Conservation (phyloP, 2,113 vertebrate genomes). For the Numenius arquata region DNA sequence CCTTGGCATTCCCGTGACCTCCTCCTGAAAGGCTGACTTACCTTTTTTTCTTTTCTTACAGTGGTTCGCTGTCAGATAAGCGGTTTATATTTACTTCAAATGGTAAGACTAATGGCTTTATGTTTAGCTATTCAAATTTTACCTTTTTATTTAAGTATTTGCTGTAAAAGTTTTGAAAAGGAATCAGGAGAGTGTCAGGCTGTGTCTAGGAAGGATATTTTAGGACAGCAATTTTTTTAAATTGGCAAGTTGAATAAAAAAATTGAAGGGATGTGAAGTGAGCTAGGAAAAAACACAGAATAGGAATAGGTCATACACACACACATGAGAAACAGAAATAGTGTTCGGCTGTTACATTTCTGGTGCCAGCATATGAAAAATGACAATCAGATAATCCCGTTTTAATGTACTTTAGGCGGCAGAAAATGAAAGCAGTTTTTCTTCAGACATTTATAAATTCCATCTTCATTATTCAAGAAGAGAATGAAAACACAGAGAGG, state of each 20-base stretch:
- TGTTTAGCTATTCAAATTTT: not conserved
- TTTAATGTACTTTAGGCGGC: not conserved
- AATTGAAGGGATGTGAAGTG: not conserved
- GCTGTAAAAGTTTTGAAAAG: slow-evolving; percentile 3
- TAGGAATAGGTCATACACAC: not conserved
- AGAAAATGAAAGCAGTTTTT: slow-evolving; percentile 43
- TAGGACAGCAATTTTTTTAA: not conserved
- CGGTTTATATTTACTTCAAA: slow-evolving; percentile 81
- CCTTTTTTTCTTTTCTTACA: slow-evolving; percentile 71
- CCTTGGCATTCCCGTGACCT: not conserved
- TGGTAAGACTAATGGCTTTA: slow-evolving; percentile 76
- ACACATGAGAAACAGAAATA: slow-evolving; percentile 15
- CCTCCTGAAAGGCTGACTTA: not conserved
- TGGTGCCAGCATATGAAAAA: slow-evolving; percentile 44
- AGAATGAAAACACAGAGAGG: not conserved
- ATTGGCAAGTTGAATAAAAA: slow-evolving; percentile 12
- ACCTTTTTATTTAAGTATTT: not conserved
- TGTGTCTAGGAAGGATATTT: slow-evolving; percentile 31
- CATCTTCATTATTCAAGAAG: not conserved
- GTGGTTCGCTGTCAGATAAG: slow-evolving; percentile 84
- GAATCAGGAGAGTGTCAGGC: not conserved
- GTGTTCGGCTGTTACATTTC: slow-evolving; percentile 26
- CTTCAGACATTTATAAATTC: slow-evolving; percentile 23
- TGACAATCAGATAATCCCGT: slow-evolving; percentile 22
- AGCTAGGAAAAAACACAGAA: not conserved